These are phyloP conservation scores for Pelobates fuscus DNA, from an alignment of 2,113 vertebrate genomes.

Conservation along the genomic window DNA sequence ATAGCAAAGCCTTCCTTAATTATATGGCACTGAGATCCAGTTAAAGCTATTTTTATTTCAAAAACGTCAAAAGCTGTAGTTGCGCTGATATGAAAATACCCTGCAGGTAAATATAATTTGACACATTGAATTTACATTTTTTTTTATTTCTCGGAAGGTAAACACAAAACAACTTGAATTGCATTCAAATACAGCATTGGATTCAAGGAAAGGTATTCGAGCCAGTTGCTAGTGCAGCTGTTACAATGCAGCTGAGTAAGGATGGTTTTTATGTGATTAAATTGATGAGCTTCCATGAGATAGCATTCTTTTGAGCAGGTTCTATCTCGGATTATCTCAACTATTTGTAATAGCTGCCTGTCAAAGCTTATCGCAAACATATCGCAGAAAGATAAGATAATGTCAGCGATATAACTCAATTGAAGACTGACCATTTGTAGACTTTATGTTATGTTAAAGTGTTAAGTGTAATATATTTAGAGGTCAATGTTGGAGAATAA, in stretches of 20 bases:
- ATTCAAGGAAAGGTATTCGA: slow-evolving; percentile 47
- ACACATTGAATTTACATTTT: slow-evolving; percentile 29
- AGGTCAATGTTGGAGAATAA: neutral
- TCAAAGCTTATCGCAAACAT: slow-evolving; percentile 47
- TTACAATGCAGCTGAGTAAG: slow-evolving; percentile 49
- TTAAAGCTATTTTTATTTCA: neutral
- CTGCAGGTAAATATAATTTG: slow-evolving; percentile 32
- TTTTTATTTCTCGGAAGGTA: slow-evolving; percentile 27
- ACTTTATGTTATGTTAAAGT: neutral
- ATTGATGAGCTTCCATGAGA: slow-evolving; percentile 53
- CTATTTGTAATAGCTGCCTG: slow-evolving; percentile 53
- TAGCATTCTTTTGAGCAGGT: slow-evolving; percentile 59
- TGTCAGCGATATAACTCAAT: slow-evolving; percentile 6
- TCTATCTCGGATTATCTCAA: slow-evolving; percentile 45
- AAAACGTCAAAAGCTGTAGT: neutral
- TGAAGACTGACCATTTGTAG: neutral
- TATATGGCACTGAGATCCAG: neutral
- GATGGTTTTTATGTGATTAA: slow-evolving; percentile 50
- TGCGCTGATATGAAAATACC: slow-evolving; percentile 2
- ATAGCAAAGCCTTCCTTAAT: neutral
- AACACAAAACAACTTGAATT: slow-evolving; percentile 47
- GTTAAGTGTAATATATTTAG: neutral
- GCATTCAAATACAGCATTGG: slow-evolving; percentile 18
- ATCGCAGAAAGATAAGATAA: slow-evolving; percentile 45
- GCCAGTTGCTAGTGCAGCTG: slow-evolving; percentile 54